Percentiles rank a stretch among this genome's conserved stretches.
These are phyloP conservation scores for Dugesia japonica DNA, from an alignment of 2,888 invertebrate species.

Conservation along the genomic window DNA sequence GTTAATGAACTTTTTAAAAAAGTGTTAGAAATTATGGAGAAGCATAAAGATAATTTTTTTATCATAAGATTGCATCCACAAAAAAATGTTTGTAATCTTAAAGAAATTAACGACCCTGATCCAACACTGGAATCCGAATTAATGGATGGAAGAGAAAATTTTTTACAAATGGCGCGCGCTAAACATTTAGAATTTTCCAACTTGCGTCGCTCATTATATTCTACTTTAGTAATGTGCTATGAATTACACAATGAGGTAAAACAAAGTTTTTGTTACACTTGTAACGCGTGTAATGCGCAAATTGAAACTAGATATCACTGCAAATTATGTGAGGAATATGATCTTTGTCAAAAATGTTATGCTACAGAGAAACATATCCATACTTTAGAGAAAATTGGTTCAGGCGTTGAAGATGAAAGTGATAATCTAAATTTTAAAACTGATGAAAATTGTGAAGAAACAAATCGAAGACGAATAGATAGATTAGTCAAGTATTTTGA, in stretches of 20 bases:
- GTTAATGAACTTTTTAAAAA: constrained; percentile 72
- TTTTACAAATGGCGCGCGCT: constrained; percentile 88
- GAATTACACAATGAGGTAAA: constrained; percentile 95
- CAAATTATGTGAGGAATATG: constrained; percentile 87
- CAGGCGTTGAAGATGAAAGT: constrained; percentile 44
- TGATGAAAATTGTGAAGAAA: constrained; percentile 61
- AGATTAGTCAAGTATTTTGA: constrained; percentile 79
- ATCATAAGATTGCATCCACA: constrained; percentile 90
- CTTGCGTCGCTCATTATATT: constrained; percentile 76
- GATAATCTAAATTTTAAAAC: not conserved
- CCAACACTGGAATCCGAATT: constrained; percentile 75
- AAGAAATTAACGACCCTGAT: constrained; percentile 90
- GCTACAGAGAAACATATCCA: constrained; percentile 85
- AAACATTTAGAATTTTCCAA: constrained; percentile 96
- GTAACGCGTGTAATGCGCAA: constrained; percentile 84
- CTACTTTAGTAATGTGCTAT: constrained; percentile 87
- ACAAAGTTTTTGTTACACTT: constrained; percentile 81
- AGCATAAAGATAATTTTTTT: constrained; percentile 64
- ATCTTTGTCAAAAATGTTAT: constrained; percentile 83
- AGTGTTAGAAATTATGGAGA: constrained; percentile 57
- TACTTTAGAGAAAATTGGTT: constrained; percentile 86
- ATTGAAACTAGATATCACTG: constrained; percentile 94
- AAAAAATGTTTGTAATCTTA: constrained; percentile 69
- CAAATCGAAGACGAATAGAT: constrained; percentile 69
- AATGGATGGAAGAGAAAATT: constrained; percentile 98